Percentiles rank a stretch among this genome's conserved stretches.
These are phyloP conservation scores for Petrolisthes manimaculis DNA, from an alignment of 2,888 invertebrate genomes.

Conservation along the genomic window DNA sequence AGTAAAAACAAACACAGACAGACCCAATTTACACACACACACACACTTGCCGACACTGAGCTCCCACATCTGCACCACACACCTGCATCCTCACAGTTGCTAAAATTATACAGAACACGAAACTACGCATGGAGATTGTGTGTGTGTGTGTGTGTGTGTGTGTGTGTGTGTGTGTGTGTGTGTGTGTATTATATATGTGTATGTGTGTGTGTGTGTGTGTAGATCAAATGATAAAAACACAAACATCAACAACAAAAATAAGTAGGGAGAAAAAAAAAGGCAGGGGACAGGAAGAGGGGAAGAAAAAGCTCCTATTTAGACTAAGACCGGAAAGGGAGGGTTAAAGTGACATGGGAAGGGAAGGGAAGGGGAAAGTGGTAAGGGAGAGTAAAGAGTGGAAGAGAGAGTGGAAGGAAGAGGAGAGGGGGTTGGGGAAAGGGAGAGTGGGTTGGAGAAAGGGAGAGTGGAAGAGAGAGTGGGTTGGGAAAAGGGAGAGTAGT, in stretches of 20 bases:
- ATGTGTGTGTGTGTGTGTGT: no score
- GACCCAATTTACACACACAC: no score
- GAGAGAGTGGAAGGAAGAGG: background rate
- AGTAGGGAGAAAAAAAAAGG: background rate
- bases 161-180: background rate
- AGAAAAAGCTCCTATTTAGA: background rate
- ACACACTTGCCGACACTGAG: background rate
- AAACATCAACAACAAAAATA: no score
- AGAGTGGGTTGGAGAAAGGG: background rate
- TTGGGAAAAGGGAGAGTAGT: no score
- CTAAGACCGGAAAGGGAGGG: background rate
- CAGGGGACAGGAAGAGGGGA: background rate
- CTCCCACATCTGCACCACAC: background rate
- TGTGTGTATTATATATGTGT: no score
- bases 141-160: conserved; percentile 14
- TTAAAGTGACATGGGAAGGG: background rate
- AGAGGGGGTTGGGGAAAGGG: background rate
- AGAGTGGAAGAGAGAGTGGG: no score
- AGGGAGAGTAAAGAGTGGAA: background rate
- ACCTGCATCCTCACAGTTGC: background rate
- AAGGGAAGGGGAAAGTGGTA: background rate
- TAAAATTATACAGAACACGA: background rate
- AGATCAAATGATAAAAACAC: no score
- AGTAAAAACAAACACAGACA: background rate
- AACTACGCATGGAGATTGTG: background rate